A percentile compares a stretch with the other conserved stretches of the same genome.
Conservation (phyloP, 2,888 invertebrate genomes). For the Drosophila bunnanda region DNA sequence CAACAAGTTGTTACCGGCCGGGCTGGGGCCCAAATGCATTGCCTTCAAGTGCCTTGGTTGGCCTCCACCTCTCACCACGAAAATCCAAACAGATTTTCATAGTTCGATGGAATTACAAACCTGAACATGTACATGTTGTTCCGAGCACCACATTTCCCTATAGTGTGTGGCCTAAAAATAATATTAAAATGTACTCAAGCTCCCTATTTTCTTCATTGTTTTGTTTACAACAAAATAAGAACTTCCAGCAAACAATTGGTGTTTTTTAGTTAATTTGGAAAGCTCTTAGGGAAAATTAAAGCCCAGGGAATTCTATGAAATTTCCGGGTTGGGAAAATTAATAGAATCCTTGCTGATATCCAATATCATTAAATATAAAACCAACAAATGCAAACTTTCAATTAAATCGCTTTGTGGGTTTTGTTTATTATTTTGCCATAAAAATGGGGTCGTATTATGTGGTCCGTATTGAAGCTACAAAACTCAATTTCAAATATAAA, state of each 20-base stretch:
- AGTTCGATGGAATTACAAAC: conserved; percentile 11
- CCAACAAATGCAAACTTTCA: neutral
- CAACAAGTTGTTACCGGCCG: conserved; percentile 32
- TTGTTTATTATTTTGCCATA: conserved; percentile 14
- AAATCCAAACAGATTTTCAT: conserved; percentile 33
- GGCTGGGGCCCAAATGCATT: conserved; percentile 23
- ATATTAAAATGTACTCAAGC: conserved; percentile 9
- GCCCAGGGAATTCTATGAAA: neutral
- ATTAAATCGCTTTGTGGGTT: conserved; percentile 4
- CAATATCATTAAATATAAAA: neutral
- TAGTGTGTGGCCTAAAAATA: conserved; percentile 32
- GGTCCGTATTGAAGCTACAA: conserved; percentile 34
- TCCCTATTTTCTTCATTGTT: neutral
- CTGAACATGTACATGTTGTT: conserved; percentile 4
- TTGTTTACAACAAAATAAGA: conserved; percentile 10
- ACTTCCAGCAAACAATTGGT: conserved; percentile 12
- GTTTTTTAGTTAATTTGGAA: neutral
- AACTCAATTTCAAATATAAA: conserved; percentile 32
- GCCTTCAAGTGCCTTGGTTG: conserved; percentile 21
- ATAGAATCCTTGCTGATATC: neutral
- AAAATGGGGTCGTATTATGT: conserved; percentile 28
- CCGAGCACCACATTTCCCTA: conserved; percentile 16
- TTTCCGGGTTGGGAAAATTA: too few relatives aligned
- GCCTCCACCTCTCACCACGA: conserved; percentile 13
- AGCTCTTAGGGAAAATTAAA: neutral